Evolutionary conservation across 2,888 invertebrate species (phyloP), one percentile per base, ranked within the genome.

Genomic region (Brachylomia viminalis): DNA sequence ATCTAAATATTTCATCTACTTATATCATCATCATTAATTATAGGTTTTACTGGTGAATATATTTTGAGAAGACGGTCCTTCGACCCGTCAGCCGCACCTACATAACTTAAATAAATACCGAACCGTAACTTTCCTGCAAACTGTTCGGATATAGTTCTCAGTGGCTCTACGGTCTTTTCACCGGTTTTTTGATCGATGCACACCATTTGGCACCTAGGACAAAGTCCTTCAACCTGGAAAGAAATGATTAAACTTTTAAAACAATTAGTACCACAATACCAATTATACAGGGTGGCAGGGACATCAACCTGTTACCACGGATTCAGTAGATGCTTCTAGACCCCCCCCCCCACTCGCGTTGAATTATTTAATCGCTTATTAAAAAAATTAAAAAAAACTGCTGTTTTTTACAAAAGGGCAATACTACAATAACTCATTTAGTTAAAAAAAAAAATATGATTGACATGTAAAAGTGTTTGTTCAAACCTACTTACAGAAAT

Each of bases 171-270:
- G 0, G 98, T 98, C 90, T 98, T 98, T 85, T 97, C 96, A 0
- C 98, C 99, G 3, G 98, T 98, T 64, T 97, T 96, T 95, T 99
- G 99, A 94, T 99, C 98, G 80, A 99, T 98, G 92, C 99, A 99
- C 77, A 99, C 98, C 98, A 99, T 99, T 94, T 99, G 99, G 92
- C 99, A 99, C 73, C 99, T 97, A 1, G 98, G 98, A 91, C 99
- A 99, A 61, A 97, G 97, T 0, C 98, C 98, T 86, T 98, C 97
- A 71, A 98, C 97, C 98, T 98, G 95, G 72, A 90, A 92, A 72
- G 1, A 56, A 74, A 73, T 72, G 45, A 69, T 68, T 72, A 52
- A 33, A 66, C 2, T 17, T 52, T 62, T 52, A 59, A 65, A 67
- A 33, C 2, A 27, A 72, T 47, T 52, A 30, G n/a, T n/a, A n/a